Percentiles rank a stretch among this genome's conserved stretches.
phyloP scores from a whole-genome alignment of 2,113 vertebrate genomes.

The Saimiri boliviensis region DNA sequence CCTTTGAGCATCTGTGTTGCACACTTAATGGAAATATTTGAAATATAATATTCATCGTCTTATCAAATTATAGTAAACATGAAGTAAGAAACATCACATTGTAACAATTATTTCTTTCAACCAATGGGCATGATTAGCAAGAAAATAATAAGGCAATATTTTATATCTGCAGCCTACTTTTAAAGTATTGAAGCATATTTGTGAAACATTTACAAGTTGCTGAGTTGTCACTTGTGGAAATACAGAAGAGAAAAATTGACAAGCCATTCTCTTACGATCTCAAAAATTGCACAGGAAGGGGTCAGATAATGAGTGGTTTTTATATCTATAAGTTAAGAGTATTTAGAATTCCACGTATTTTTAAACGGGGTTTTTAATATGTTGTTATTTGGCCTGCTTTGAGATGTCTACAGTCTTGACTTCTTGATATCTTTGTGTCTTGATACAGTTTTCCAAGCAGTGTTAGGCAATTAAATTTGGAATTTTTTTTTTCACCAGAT shows the following conservation, averaged over 20 bases:
- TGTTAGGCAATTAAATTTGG: background rate
- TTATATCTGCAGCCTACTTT: slow-evolving; percentile 41
- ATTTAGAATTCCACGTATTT: background rate
- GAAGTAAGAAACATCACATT: slow-evolving; percentile 66
- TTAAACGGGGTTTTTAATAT: background rate
- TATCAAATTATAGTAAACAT: slow-evolving; percentile 66
- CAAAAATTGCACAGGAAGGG: background rate
- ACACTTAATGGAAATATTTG: slow-evolving; percentile 38
- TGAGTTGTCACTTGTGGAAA: slow-evolving; percentile 4
- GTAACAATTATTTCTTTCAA: slow-evolving; percentile 66
- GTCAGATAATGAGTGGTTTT: background rate
- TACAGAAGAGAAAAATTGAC: slow-evolving; percentile 6
- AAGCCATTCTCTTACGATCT: background rate
- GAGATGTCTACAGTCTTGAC: background rate
- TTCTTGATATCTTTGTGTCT: background rate
- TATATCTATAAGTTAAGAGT: background rate
- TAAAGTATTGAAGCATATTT: slow-evolving; percentile 21
- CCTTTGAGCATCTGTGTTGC: background rate
- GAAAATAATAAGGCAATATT: slow-evolving; percentile 62
- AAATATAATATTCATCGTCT: slow-evolving; percentile 56
- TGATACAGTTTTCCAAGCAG: background rate
- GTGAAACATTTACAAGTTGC: slow-evolving; percentile 53
- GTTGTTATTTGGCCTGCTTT: background rate
- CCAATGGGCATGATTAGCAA: slow-evolving; percentile 64
- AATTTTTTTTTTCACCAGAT: background rate